phyloP scores from a whole-genome alignment of 2,113 vertebrate species.

The Ranitomeya imitator region DNA sequence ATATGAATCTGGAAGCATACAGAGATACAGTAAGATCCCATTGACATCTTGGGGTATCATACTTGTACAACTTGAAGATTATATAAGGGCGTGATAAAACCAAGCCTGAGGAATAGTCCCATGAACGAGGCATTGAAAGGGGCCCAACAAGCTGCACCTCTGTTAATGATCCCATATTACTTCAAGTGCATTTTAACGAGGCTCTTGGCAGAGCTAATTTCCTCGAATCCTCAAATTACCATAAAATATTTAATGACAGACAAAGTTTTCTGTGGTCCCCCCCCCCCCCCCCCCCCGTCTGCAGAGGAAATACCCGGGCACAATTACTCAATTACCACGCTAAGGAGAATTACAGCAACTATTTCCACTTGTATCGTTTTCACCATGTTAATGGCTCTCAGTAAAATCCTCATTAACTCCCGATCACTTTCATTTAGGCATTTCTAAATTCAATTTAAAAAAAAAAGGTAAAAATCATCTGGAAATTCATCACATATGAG shows the following conservation, averaged over 20 bases:
- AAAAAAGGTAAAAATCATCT: neutral
- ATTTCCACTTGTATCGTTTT: slow-evolving; percentile 13
- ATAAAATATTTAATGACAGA: slow-evolving; percentile 13
- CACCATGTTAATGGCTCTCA: neutral
- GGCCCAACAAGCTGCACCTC: neutral
- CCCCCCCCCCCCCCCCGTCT: slow-evolving; percentile 11
- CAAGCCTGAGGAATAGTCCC: neutral
- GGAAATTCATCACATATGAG: neutral
- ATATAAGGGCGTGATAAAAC: too few species aligned
- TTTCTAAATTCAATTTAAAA: neutral
- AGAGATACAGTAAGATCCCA: too few species aligned
- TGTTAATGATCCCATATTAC: slow-evolving; percentile 3
- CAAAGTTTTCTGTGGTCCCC: neutral
- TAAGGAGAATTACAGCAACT: neutral
- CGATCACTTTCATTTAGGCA: neutral
- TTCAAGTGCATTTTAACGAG: slow-evolving; percentile 29
- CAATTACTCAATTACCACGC: slow-evolving; percentile 4
- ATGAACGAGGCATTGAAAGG: neutral
- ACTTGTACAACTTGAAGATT: too few species aligned
- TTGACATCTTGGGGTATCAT: too few species aligned
- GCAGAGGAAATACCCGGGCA: neutral
- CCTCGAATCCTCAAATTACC: slow-evolving; percentile 30
- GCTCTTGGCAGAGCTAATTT: slow-evolving; percentile 15
- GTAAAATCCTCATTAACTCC: neutral
- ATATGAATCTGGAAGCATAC: too few species aligned